Conservation (phyloP, 2,888 invertebrate genomes). For the Prosapia bicincta region DNA sequence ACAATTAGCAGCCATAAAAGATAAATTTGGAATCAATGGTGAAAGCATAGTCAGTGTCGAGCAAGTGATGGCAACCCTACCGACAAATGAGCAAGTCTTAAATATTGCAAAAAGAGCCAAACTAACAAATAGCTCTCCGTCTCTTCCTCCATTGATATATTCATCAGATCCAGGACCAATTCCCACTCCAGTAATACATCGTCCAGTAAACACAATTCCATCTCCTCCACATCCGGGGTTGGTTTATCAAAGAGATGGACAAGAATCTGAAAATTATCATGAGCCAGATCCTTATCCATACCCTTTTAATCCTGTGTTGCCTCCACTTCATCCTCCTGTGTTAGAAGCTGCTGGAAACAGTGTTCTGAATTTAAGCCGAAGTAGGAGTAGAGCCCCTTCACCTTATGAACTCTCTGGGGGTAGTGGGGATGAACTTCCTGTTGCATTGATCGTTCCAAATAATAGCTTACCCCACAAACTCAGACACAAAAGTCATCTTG, state of each 20-base stretch:
- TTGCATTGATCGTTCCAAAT: conserved; percentile 53
- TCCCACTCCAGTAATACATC: conserved; percentile 60
- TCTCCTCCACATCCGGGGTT: conserved; percentile 42
- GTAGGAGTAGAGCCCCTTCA: conserved; percentile 54
- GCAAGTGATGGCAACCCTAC: conserved; percentile 81
- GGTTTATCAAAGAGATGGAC: conserved; percentile 44
- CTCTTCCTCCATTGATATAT: conserved; percentile 52
- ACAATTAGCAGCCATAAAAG: conserved; percentile 88
- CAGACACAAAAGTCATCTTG: conserved; percentile 86
- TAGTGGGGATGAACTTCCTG: conserved; percentile 56
- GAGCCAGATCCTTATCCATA: conserved; percentile 46
- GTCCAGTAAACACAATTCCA: conserved; percentile 48
- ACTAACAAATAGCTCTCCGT: conserved; percentile 45
- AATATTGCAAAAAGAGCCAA: conserved; percentile 76
- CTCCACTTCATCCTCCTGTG: conserved; percentile 48
- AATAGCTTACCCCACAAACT: conserved; percentile 85
- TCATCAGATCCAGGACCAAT: conserved; percentile 53
- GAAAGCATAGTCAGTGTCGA: conserved; percentile 84
- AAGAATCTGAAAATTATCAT: conserved; percentile 15
- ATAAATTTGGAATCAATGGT: conserved; percentile 87
- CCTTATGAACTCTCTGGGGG: conserved; percentile 81
- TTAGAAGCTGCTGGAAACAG: conserved; percentile 41
- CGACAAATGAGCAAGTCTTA: conserved; percentile 79
- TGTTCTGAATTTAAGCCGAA: conserved; percentile 49
- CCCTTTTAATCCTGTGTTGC: conserved; percentile 46